These are phyloP conservation scores for Seriola aureovittata DNA, from an alignment of 2,113 vertebrate species.

Conservation along the genomic window DNA sequence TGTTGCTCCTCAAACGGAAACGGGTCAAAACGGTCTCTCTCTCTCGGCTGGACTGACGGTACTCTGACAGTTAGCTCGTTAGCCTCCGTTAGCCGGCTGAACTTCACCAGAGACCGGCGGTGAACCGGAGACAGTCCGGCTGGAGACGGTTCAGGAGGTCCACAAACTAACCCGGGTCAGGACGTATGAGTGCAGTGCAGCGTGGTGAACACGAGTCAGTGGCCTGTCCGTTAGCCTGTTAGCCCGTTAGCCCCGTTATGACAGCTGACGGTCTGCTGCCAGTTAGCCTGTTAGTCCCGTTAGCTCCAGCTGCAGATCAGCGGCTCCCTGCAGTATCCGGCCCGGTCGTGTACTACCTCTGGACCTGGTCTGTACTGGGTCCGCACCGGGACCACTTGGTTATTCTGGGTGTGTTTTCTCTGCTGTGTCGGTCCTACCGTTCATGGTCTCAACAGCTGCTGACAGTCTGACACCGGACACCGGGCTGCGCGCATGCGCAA, in stretches of 20 bases:
- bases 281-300: slow-evolving; percentile 20
- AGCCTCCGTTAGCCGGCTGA: neutral
- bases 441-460: slow-evolving; percentile 72
- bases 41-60: neutral
- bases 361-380: neutral
- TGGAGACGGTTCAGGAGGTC: neutral
- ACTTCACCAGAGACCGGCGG: neutral
- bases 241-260: slow-evolving; percentile 11
- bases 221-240: slow-evolving; percentile 48
- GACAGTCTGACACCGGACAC: slow-evolving; percentile 73
- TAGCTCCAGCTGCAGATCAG: slow-evolving; percentile 11
- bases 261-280: slow-evolving; percentile 23
- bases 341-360: neutral
- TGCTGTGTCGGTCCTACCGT: slow-evolving; percentile 21
- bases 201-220: slow-evolving; percentile 25
- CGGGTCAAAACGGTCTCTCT: slow-evolving; percentile 21
- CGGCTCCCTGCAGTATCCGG: neutral
- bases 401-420: slow-evolving; percentile 38
- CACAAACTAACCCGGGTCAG: slow-evolving; percentile 7
- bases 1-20: slow-evolving; percentile 33
- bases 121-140: slow-evolving; percentile 1
- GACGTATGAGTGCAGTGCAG: neutral
- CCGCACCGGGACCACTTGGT: slow-evolving; percentile 4
- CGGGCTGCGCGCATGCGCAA: slow-evolving; percentile 65
- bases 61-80: slow-evolving; percentile 4